Conservation (phyloP, 1,140 invertebrate genomes). For the Ostrea edulis region DNA sequence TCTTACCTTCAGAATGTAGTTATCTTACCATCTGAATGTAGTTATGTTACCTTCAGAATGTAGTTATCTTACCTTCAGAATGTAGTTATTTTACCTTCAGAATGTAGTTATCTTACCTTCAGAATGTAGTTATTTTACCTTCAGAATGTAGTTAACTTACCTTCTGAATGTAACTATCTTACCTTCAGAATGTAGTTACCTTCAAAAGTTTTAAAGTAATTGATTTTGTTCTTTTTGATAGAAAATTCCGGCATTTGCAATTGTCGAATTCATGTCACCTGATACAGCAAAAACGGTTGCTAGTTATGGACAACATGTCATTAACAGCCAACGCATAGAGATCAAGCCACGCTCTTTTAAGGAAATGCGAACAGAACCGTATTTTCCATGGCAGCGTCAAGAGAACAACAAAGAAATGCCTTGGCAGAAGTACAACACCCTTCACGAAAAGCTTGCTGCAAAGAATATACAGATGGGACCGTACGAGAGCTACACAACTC, state of each 20-base stretch:
- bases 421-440: not conserved
- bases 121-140: no score
- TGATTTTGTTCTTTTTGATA: not conserved
- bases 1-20: no score
- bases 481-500: not conserved
- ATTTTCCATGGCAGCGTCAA: constrained; percentile 54
- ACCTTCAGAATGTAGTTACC: no score
- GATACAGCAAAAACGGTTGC: constrained; percentile 39
- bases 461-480: constrained; percentile 30
- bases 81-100: no score
- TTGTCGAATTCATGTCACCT: constrained; percentile 48
- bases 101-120: no score
- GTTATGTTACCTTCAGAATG: no score
- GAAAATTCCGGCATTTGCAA: constrained; percentile 49
- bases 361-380: constrained; percentile 48
- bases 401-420: constrained; percentile 9
- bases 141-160: no score
- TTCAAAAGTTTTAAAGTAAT: not conserved
- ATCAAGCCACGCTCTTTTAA: constrained; percentile 51
- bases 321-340: constrained; percentile 48
- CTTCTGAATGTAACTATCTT: not conserved
- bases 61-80: no score
- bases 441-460: not conserved
- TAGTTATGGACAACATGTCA: constrained; percentile 46
- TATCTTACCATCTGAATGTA: no score